Conservation (phyloP, 2,888 invertebrate genomes). For the Marronus borbonicus region DNA sequence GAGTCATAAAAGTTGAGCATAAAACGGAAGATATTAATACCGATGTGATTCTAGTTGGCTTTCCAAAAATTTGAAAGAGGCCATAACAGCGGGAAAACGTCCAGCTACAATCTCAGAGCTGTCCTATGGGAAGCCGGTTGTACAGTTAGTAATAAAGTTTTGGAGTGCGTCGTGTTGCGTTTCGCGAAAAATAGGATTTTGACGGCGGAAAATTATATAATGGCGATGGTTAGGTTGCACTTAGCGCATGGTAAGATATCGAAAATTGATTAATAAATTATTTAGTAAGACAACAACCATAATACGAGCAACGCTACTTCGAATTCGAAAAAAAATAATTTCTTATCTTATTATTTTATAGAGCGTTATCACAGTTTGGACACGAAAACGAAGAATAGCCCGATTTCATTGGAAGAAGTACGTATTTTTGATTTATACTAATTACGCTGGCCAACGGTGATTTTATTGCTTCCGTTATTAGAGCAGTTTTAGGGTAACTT, state of each 20-base stretch:
- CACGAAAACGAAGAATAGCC: slow-evolving; percentile 81
- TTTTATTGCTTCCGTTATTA: no score
- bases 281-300: no score
- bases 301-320: no score
- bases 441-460: no score
- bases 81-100: slow-evolving; percentile 74
- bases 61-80: slow-evolving; percentile 75
- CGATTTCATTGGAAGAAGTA: slow-evolving; percentile 82
- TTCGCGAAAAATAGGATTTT: slow-evolving; percentile 76
- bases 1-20: slow-evolving; percentile 41
- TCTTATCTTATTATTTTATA: slow-evolving; percentile 61
- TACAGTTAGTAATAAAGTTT: slow-evolving; percentile 83
- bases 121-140: slow-evolving; percentile 80
- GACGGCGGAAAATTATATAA: slow-evolving; percentile 76
- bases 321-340: no score
- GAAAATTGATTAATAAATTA: background rate
- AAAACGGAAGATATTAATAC: background rate
- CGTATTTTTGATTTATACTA: slow-evolving; percentile 56
- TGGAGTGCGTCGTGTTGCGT: slow-evolving; percentile 80
- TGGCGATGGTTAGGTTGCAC: slow-evolving; percentile 78
- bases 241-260: slow-evolving; percentile 74
- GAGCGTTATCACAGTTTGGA: slow-evolving; percentile 81
- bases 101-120: slow-evolving; percentile 77
- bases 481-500: no score
- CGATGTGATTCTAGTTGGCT: slow-evolving; percentile 70